Percentiles rank a stretch among this genome's conserved stretches.
Evolutionary conservation across 2,113 vertebrate genomes (phyloP).

Genomic region (Columbina picui): DNA sequence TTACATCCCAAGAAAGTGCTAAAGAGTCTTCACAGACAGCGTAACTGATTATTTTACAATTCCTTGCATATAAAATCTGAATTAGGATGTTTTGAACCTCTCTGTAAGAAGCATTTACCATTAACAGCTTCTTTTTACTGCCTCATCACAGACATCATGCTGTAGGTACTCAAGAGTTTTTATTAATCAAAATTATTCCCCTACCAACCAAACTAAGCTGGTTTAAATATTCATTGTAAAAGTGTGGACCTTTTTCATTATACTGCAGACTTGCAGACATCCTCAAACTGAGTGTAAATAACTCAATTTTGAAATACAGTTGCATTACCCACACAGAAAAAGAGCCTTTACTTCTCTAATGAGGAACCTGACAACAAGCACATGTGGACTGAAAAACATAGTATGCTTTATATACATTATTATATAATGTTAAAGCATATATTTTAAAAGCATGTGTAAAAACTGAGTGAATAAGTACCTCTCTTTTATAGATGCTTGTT

Average conservation of each 20-base stretch:
- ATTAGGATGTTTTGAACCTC: not conserved
- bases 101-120: not conserved
- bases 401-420: not conserved
- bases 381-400: not conserved
- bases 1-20: not conserved
- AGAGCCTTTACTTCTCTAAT: not conserved
- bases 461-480: not conserved
- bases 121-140: not conserved
- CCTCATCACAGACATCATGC: not conserved
- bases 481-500: not conserved
- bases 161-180: not conserved
- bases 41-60: not conserved
- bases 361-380: not conserved
- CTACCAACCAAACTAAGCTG: not conserved
- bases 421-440: not conserved
- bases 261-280: not conserved
- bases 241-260: not conserved
- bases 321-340: not conserved
- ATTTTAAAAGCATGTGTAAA: not conserved
- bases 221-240: not conserved
- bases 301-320: not conserved
- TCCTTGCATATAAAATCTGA: not conserved
- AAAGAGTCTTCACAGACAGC: not conserved
- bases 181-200: not conserved
- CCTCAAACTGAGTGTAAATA: not conserved